Evolutionary conservation across 2,113 vertebrate species (phyloP).

Genomic region (Channa argus): DNA sequence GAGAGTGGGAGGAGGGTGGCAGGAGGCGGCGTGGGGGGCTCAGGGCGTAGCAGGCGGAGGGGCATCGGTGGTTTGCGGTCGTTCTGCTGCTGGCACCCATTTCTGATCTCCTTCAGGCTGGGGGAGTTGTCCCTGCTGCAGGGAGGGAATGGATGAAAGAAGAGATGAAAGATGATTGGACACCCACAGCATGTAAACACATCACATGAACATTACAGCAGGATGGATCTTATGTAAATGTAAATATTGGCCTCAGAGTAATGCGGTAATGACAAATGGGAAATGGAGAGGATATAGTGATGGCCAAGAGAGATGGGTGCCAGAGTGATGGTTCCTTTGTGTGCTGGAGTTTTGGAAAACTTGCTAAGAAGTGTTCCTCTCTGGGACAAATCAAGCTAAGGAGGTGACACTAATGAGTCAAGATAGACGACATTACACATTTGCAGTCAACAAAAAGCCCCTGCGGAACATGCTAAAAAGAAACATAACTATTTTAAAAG

Average conservation of each 20-base stretch:
- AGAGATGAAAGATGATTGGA: not conserved
- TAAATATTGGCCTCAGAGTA: not conserved
- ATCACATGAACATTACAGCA: not conserved
- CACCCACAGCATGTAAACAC: not conserved
- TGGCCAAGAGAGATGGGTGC: conserved; percentile 24
- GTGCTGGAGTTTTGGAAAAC: conserved; percentile 36
- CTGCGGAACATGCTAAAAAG: not conserved
- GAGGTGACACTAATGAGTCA: conserved; percentile 21
- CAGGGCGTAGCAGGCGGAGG: conserved; percentile 93
- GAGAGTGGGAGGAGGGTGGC: conserved; percentile 62
- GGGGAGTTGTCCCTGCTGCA: conserved; percentile 96
- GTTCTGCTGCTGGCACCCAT: conserved; percentile 96
- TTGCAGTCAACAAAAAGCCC: conserved; percentile 6
- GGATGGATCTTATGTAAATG: not conserved
- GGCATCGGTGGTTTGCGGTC: conserved; percentile 97
- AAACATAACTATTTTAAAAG: not conserved
- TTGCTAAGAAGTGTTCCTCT: conserved; percentile 9
- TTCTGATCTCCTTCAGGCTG: conserved; percentile 98
- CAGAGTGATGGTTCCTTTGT: conserved; percentile 20
- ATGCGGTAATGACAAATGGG: not conserved
- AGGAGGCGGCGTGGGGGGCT: conserved; percentile 86
- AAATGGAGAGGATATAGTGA: not conserved
- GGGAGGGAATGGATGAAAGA: not conserved
- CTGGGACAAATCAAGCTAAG: conserved; percentile 6
- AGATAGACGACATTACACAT: not conserved